Evolutionary conservation across 2,797 vertebrate species (phyloP).

Genomic region (Enteromius afrohamiltoni): DNA sequence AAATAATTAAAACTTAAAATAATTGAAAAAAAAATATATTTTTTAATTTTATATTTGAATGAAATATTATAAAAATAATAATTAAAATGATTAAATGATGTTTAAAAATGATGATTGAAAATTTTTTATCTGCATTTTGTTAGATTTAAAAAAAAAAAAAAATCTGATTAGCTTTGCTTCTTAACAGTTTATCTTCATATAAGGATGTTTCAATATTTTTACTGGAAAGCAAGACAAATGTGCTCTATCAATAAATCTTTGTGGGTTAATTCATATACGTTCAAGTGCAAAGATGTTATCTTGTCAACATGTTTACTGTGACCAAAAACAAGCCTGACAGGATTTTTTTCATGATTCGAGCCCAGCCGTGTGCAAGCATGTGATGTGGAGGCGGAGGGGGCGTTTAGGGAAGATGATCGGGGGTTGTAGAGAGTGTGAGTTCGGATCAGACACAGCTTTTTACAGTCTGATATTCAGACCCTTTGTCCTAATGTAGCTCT

Average conservation of each 20-base stretch:
- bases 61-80: background rate
- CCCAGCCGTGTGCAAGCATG: slow-evolving; percentile 40
- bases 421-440: slow-evolving; percentile 51
- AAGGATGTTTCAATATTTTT: background rate
- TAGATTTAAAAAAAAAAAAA: too few species aligned
- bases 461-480: slow-evolving; percentile 53
- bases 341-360: slow-evolving; percentile 27
- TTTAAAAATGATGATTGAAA: too few species aligned
- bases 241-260: background rate
- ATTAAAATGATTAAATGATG: background rate
- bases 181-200: background rate
- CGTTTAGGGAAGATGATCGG: slow-evolving; percentile 37
- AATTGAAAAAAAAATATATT: rapidly evolving
- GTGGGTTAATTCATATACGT: background rate
- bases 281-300: background rate
- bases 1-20: background rate
- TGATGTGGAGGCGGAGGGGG: slow-evolving; percentile 50
- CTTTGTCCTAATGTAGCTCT: slow-evolving; percentile 59
- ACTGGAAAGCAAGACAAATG: background rate
- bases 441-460: slow-evolving; percentile 55
- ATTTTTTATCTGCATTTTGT: too few species aligned
- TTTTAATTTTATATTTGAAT: too few species aligned
- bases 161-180: background rate
- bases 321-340: slow-evolving; percentile 18
- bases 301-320: slow-evolving; percentile 16